Percentiles rank a stretch among this genome's conserved stretches.
Conservation (phyloP, 2,888 invertebrate genomes). For the Amphipyra berbera region DNA sequence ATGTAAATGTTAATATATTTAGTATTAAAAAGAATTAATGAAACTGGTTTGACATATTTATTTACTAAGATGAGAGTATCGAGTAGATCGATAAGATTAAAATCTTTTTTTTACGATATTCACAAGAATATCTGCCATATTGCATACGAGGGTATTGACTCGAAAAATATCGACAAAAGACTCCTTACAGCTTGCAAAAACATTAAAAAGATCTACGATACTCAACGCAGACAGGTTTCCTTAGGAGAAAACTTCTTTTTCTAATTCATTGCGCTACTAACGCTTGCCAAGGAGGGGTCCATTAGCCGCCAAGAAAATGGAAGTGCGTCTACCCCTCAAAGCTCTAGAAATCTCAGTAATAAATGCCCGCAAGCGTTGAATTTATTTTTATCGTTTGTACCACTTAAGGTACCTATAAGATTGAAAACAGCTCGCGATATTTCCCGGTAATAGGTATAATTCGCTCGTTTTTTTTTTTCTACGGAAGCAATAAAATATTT, state of each 20-base stretch:
- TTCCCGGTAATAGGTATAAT: conserved; percentile 76
- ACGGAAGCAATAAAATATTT: conserved; percentile 85
- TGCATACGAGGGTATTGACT: conserved; percentile 6
- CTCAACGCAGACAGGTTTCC: conserved; percentile 22
- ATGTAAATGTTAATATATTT: not conserved
- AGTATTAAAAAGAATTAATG: not conserved
- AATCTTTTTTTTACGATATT: not conserved
- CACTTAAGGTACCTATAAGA: conserved; percentile 89
- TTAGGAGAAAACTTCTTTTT: conserved; percentile 42
- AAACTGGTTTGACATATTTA: conserved; percentile 7
- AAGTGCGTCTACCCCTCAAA: conserved; percentile 68
- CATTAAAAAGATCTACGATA: conserved; percentile 35
- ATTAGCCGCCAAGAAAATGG: conserved; percentile 67
- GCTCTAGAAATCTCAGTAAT: conserved; percentile 87
- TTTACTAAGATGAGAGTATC: not conserved
- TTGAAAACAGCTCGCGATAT: conserved; percentile 87
- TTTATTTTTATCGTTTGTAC: conserved; percentile 88
- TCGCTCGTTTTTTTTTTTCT: conserved; percentile 83
- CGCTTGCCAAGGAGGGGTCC: conserved; percentile 59
- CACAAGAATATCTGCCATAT: not conserved
- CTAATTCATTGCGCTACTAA: conserved; percentile 46
- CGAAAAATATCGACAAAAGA: not conserved
- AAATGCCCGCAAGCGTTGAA: conserved; percentile 86
- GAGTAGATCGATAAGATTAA: conserved; percentile 4
- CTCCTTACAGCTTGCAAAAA: conserved; percentile 8